Base-by-base conservation (phyloP, 2,113 vertebrate species). In the Brienomyrus brachyistius region DNA sequence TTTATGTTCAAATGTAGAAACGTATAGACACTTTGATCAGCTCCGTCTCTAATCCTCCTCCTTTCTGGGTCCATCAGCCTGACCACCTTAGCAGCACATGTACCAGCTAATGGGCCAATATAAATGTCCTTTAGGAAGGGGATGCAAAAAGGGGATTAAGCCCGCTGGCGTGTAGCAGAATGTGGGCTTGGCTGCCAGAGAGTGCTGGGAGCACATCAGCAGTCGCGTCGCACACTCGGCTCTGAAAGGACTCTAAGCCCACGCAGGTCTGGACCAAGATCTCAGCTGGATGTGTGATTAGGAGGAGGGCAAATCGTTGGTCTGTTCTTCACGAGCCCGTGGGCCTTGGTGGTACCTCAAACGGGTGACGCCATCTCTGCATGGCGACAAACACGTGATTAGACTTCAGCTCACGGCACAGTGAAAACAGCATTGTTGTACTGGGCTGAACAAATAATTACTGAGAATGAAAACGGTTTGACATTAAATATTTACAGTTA, bases 401-500 rank as follows among this genome's bases (percentile, higher is more conserved):
- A 47, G 17, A 62, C 11, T 45, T 47, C 23, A 13, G 88, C 23
- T 59, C n/a, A 48, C 15, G 13, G 21, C 52, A n/a, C 51, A 62
- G 40, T 48, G 80, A 88, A 56, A 47, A 47, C 19, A 92, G 93
- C 92, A 92, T 89, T 82, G 31, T 90, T 92, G 82, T 92, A 93
- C 91, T 91, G 91, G 91, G 40, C 88, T 51, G 89, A 90, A 86
- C 90, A 89, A 91, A 89, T 91, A 89, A 88, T 86, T 88, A 40
- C n/a, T 7, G 8, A 47, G 56, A 92, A 93, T 93, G 92, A 80
- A 40, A 43, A 51, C 91, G 89, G n/a, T 87, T 90, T 91, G 93
- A 93, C 87, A 90, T 91, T 92, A 91, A 93, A 92, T 94, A 93
- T 94, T 94, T 92, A 94, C 92, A 91, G 91, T 88, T 17, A 4